Evolutionary conservation across 2,113 vertebrate genomes (phyloP).

Genomic region (Myotis yumanensis): DNA sequence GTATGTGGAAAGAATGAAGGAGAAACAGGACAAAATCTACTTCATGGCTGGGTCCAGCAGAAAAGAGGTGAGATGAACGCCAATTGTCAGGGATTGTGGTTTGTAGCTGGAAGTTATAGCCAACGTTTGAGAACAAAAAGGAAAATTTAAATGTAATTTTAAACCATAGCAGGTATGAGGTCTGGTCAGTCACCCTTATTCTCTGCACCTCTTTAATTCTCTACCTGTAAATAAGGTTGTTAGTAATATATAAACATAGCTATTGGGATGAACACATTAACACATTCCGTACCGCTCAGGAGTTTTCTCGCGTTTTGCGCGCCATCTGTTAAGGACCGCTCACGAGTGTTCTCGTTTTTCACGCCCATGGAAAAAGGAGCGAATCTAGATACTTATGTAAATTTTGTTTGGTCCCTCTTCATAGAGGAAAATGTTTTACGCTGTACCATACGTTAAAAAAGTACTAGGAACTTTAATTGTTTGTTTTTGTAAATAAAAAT

Average conservation of each 20-base stretch:
- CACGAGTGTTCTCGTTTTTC: no score
- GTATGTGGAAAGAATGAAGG: conserved; percentile 99
- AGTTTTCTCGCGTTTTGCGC: no score
- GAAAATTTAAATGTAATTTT: neutral
- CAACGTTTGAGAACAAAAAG: neutral
- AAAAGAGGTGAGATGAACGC: conserved; percentile 88
- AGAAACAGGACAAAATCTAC: conserved; percentile 99
- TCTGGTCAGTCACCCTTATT: neutral
- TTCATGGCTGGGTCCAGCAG: conserved; percentile 98
- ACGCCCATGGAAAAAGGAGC: no score
- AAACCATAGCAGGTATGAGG: neutral
- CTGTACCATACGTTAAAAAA: no score
- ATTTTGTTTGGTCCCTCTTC: no score
- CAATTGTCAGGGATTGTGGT: neutral
- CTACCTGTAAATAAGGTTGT: neutral
- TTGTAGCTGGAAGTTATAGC: neutral
- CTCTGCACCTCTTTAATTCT: neutral
- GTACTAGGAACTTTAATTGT: no score
- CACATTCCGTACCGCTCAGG: no score
- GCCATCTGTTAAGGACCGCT: no score
- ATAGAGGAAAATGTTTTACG: no score
- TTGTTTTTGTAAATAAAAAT: no score
- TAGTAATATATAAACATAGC: neutral
- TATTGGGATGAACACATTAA: neutral
- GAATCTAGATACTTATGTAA: no score